Evolutionary conservation across 2,113 vertebrate species (phyloP), one percentile per base, ranked within the genome.

Genomic region (Oryzias melastigma): DNA sequence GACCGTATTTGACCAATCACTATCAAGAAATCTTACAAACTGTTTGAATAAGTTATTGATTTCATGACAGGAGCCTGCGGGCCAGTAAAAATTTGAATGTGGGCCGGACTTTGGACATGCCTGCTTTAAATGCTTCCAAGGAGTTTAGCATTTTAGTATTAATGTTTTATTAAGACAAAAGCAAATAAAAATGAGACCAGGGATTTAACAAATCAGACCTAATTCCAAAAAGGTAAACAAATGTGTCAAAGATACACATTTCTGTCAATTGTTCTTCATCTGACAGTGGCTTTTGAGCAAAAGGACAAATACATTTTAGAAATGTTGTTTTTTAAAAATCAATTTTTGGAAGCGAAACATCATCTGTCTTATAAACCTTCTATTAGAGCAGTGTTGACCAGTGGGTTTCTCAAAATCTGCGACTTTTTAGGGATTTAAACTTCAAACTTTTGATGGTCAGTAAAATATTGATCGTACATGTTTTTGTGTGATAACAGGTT

Each of bases 241-340:
- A 80, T 65, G 61, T 56, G 25, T 56, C 71, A 70, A 51, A 65
- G 58, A 84, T 80, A 72, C 74, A 81, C 79, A 85, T 81, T 63
- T 24, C 46, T 70, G 71, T 58, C 72, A 75, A 74, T 65, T 76
- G 62, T 68, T 56, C 57, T 83, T 78, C 77, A 85, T 85, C 83
- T 89, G 87, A 80, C 24, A 46, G 57, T 62, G 68, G 84, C 69
- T 58, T 81, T 83, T 80, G 68, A 83, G 73, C 57, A 66, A 2
- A 53, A 66, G 68, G 85, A 85, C 88, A 89, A 84, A 88, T 87
- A 87, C 85, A 77, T 75, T 82, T 63, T 70, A 76, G 80, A 74
- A 74, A 68, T 63, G 82, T 71, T 71, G 70, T 73, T 77, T 80
- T 66, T 88, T 70, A 76, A 73, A 85, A 89, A 68, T 81, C 81